Evolutionary conservation across 1,140 invertebrate genomes (phyloP).

Genomic region (Anadara kagoshimensis): DNA sequence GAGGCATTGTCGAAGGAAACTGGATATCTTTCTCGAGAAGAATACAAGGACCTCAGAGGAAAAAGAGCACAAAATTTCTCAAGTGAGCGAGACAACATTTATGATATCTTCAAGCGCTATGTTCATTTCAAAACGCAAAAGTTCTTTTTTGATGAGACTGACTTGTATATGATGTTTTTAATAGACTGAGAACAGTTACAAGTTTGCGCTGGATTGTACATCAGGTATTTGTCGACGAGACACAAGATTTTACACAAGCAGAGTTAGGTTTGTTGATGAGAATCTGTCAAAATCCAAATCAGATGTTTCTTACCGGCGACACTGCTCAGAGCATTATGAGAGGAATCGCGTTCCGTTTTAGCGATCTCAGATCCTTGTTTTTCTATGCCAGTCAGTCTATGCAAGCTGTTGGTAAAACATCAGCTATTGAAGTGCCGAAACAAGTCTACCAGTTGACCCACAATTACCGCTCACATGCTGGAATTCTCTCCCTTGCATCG

Average conservation of each 20-base stretch:
- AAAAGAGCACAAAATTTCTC: constrained; percentile 67
- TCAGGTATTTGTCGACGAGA: constrained; percentile 70
- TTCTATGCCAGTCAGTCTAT: constrained; percentile 61
- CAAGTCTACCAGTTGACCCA: constrained; percentile 65
- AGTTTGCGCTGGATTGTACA: constrained; percentile 58
- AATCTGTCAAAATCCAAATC: constrained; percentile 64
- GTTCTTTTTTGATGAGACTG: constrained; percentile 64
- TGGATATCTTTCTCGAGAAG: constrained; percentile 50
- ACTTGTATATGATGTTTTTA: constrained; percentile 52
- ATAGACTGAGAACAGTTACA: constrained; percentile 23
- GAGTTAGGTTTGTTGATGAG: constrained; percentile 66
- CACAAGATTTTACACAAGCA: constrained; percentile 70
- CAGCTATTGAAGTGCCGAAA: constrained; percentile 49
- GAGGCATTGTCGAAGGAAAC: constrained; percentile 46
- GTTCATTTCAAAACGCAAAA: constrained; percentile 51
- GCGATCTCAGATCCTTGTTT: constrained; percentile 65
- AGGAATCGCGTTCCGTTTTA: constrained; percentile 68
- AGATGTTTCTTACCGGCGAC: constrained; percentile 71
- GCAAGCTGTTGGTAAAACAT: constrained; percentile 49
- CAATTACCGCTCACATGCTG: constrained; percentile 68
- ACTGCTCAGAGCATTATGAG: constrained; percentile 72
- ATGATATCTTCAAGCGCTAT: constrained; percentile 53
- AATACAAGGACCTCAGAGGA: constrained; percentile 56
- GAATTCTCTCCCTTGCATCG: constrained; percentile 65
- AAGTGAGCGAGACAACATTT: constrained; percentile 53